Base-by-base conservation (phyloP, 2,113 vertebrate species). In the Chlorodrepanis virens region DNA sequence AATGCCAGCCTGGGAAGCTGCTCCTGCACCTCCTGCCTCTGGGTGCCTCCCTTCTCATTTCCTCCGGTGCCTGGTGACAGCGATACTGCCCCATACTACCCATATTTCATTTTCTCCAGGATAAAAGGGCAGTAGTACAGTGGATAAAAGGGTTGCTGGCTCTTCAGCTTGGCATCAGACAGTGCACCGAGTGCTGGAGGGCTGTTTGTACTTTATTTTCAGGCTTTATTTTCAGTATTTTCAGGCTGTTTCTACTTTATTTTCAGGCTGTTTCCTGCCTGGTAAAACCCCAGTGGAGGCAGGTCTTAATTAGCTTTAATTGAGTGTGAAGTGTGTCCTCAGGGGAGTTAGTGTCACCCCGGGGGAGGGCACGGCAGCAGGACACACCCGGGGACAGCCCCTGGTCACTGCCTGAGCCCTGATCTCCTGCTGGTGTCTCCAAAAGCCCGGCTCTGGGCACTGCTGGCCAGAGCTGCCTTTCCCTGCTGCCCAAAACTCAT, bases 401-500 rank as follows among this genome's bases (percentile, higher is more conserved):
- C 28, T 3, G 4, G 5, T 6, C 29, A 0, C 45, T 15, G 31
- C 49, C 35, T 4, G 40, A n/a, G 81, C 25, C 29, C 64, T 6
- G 2, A 5, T 9, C 21, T 47, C 27, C 9, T 14, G 15, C 4
- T 3, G 3, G 5, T 6, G 53, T 14, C 40, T 35, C 70, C 35
- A 19, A 3, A 45, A 8, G 1, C 12, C 27, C 12, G 7, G 28
- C 53, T 23, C 12, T 5, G 31, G 0, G 19, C 16, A 0, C 39
- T 2, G 19, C 40, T 2, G 9, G 10, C 74, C 10, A 22, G 22
- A 3, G 22, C 74, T 21, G 39, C 72, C 72, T n/a, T 27, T 4
- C 5, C 25, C 17, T 16, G 5, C 4, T 10, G 15, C 31, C 24
- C 10, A 0, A 0, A 10, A 5, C 7, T 19, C 20, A 0, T 0